Percentiles rank a stretch among this genome's conserved stretches.
Evolutionary conservation across 2,113 vertebrate species (phyloP).

Genomic region (Semicossyphus pulcher): DNA sequence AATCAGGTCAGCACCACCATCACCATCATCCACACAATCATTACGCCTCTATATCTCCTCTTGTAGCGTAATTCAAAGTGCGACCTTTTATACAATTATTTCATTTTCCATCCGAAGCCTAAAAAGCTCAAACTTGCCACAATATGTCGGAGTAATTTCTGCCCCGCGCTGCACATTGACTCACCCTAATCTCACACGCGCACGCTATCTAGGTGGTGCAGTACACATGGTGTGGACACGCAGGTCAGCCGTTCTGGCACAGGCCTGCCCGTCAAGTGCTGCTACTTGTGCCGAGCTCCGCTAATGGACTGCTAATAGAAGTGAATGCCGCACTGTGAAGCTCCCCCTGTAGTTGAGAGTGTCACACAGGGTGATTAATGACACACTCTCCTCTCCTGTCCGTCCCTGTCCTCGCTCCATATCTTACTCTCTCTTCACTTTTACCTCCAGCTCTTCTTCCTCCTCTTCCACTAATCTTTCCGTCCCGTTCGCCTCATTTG

Average conservation of each 20-base stretch:
- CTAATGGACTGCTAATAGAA: slow-evolving; percentile 89
- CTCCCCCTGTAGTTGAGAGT: slow-evolving; percentile 76
- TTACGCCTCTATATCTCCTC: slow-evolving; percentile 57
- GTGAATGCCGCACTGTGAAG: slow-evolving; percentile 75
- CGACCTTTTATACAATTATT: slow-evolving; percentile 68
- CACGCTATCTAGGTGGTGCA: slow-evolving; percentile 49
- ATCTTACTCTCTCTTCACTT: slow-evolving; percentile 32
- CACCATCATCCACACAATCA: slow-evolving; percentile 54
- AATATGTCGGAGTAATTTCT: slow-evolving; percentile 37
- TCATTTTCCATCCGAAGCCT: slow-evolving; percentile 47
- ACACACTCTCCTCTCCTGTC: slow-evolving; percentile 70
- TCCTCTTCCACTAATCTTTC: slow-evolving; percentile 44
- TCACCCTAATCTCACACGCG: slow-evolving; percentile 4
- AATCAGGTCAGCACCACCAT: slow-evolving; percentile 65
- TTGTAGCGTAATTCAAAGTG: slow-evolving; percentile 28
- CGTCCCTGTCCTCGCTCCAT: slow-evolving; percentile 61
- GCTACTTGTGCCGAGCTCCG: slow-evolving; percentile 74
- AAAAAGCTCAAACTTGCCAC: slow-evolving; percentile 46
- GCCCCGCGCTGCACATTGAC: slow-evolving; percentile 50
- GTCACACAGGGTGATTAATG: slow-evolving; percentile 84
- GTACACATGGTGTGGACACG: slow-evolving; percentile 55
- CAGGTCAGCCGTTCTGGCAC: slow-evolving; percentile 70
- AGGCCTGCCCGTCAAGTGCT: slow-evolving; percentile 77
- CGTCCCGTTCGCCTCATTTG: slow-evolving; percentile 43
- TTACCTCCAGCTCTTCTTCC: slow-evolving; percentile 25